Base-by-base conservation (phyloP, 2,797 vertebrate genomes). In the Austrolebias charrua region DNA sequence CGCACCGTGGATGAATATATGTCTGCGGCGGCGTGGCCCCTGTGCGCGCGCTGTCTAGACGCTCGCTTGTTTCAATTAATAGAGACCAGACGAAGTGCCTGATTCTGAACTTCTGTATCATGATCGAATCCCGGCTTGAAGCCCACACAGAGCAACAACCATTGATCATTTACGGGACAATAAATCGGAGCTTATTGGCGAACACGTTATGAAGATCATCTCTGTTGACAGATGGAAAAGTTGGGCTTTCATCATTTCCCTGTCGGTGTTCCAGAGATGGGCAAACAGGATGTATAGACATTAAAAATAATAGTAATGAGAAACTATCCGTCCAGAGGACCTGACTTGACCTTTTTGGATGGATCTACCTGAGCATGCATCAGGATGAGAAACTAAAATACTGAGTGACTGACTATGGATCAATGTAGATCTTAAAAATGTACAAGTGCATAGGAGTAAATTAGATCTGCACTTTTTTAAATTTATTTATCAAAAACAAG, bases 151-250 rank as follows among this genome's bases (percentile, higher is more conserved):
- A 81, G 85, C 84, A 82, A 88, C 84, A 83, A 71, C 84, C 84
- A 75, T 79, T 35, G 75, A 59, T 79, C 75, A 65, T 61, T 65
- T 35, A 72, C 69, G 55, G 65, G 71, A 75, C 68, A 78, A 60
- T 81, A 82, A 80, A 89, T 82, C 75, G 73, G 53, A 71, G 70
- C 75, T n/a, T 79, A 77, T 86, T 76, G 86, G 79, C 84, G 72
- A 55, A 85, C 71, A 72, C 75, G 81, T 79, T 73, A 82, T 76
- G 74, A 87, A 86, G 84, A 85, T 40, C 10, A 87, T 77, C 84
- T 86, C 67, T 78, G 80, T n/a, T 56, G 78, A 68, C 71, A 68
- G 64, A 63, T 64, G 38, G 68, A 67, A 59, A 67, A 73, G 59
- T 67, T 63, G 73, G 54, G 71, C 70, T 71, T 79, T 71, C 73